Percentiles rank a stretch among this genome's conserved stretches.
Evolutionary conservation across 2,888 invertebrate species (phyloP).

Genomic region (Ptilodon capucinus): DNA sequence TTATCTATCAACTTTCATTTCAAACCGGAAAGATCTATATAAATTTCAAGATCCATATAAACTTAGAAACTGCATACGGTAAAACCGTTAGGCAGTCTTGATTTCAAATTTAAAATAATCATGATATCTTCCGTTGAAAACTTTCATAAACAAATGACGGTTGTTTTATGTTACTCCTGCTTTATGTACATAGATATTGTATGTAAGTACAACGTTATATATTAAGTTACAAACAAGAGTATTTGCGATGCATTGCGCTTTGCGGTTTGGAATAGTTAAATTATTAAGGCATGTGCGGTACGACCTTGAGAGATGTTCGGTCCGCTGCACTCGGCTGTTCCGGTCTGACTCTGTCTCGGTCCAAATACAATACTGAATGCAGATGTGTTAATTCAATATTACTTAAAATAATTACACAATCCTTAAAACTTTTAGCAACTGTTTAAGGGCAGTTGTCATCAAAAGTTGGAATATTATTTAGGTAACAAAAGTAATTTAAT

Average conservation of each 20-base stretch:
- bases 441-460: background rate
- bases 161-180: background rate
- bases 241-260: slow-evolving; percentile 32
- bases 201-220: background rate
- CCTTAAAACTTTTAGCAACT: slow-evolving; percentile 3
- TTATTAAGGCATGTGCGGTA: slow-evolving; percentile 51
- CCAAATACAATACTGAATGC: slow-evolving; percentile 49
- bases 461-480: background rate
- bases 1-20: slow-evolving; percentile 1
- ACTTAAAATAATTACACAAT: slow-evolving; percentile 36
- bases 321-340: slow-evolving; percentile 63
- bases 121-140: background rate
- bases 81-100: background rate
- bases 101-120: background rate
- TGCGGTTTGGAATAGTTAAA: slow-evolving; percentile 44
- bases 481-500: background rate
- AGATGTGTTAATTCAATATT: slow-evolving; percentile 55
- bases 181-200: background rate
- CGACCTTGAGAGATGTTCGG: slow-evolving; percentile 66
- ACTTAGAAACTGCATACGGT: too few relatives aligned
- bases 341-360: slow-evolving; percentile 64
- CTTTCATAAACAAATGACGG: background rate
- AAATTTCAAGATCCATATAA: too few relatives aligned
- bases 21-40: background rate
- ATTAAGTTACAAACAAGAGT: slow-evolving; percentile 7